Conservation (phyloP, 2,888 invertebrate genomes). For the Megamerina dolium region DNA sequence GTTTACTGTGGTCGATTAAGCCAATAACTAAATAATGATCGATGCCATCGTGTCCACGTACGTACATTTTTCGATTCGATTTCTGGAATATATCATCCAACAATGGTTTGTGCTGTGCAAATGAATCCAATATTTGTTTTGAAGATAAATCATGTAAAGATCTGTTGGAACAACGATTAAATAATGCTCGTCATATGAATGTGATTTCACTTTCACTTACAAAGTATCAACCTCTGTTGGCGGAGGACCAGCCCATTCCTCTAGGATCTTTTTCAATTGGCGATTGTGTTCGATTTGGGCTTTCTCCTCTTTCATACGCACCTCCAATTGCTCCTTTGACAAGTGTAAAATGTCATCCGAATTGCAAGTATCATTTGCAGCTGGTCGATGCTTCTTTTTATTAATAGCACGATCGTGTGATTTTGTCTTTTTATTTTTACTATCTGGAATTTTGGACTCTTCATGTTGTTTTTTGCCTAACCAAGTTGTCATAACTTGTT, state of each 20-base stretch:
- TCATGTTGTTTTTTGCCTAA: slow-evolving; percentile 6
- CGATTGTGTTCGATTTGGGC: slow-evolving; percentile 9
- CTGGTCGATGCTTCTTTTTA: neutral
- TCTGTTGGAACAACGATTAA: slow-evolving; percentile 4
- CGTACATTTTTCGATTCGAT: slow-evolving; percentile 10
- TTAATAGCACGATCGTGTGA: slow-evolving; percentile 2
- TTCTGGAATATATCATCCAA: slow-evolving; percentile 13
- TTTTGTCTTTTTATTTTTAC: slow-evolving; percentile 2
- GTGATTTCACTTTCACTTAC: slow-evolving; percentile 5
- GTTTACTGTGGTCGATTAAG: slow-evolving; percentile 10
- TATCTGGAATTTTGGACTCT: neutral
- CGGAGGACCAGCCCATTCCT: slow-evolving; percentile 7
- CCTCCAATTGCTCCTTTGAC: slow-evolving; percentile 8
- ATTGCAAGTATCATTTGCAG: too few species aligned
- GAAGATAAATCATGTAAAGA: slow-evolving; percentile 9
- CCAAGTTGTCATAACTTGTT: slow-evolving; percentile 8
- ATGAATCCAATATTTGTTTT: slow-evolving; percentile 11
- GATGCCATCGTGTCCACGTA: slow-evolving; percentile 15
- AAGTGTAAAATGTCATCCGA: too few species aligned
- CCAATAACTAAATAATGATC: slow-evolving; percentile 14
- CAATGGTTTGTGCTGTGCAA: slow-evolving; percentile 9
- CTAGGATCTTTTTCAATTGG: slow-evolving; percentile 9
- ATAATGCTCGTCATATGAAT: neutral
- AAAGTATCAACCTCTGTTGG: slow-evolving; percentile 20
- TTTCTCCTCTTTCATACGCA: slow-evolving; percentile 9